Conservation (phyloP, 1,140 invertebrate species). For the Chionoecetes opilio region DNA sequence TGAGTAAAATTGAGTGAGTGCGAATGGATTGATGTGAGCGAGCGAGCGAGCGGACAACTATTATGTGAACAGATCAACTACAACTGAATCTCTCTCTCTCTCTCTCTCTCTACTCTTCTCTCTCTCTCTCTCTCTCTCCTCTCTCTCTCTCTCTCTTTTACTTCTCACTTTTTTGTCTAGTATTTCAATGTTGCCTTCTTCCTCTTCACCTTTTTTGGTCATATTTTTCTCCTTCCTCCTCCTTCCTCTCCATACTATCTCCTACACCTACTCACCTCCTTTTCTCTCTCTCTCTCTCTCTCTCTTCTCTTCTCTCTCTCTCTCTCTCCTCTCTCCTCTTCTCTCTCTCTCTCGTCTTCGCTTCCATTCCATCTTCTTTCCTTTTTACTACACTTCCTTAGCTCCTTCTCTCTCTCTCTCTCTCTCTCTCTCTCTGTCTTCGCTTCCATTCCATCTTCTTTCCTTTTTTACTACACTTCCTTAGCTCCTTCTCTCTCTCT, state of each 20-base stretch:
- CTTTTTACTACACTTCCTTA: neutral
- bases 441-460: too few species aligned
- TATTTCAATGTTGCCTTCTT: too few species aligned
- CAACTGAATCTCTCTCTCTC: neutral
- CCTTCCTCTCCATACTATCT: neutral
- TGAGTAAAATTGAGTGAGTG: too few species aligned
- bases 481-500: too few species aligned
- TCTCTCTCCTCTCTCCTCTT: conserved; percentile 47
- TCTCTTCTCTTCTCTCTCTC: neutral
- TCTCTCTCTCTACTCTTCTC: conserved; percentile 47
- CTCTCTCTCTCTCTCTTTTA: conserved; percentile 56
- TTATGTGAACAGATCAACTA: too few species aligned
- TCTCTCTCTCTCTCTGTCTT: conserved; percentile 31
- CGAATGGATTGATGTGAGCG: neutral
- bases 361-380: too few species aligned
- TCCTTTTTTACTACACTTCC: too few species aligned
- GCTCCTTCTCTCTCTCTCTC: conserved; percentile 45
- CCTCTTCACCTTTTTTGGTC: neutral
- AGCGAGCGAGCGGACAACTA: too few species aligned
- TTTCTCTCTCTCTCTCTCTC: conserved; percentile 46
- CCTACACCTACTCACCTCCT: neutral
- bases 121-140: conserved; percentile 47
- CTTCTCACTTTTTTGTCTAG: too few species aligned
- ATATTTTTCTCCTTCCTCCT: neutral
- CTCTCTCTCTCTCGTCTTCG: conserved; percentile 60